A percentile compares a stretch with the other conserved stretches of the same genome.
Conservation (phyloP, 2,888 invertebrate species). For the Dysmachus trigonus region DNA sequence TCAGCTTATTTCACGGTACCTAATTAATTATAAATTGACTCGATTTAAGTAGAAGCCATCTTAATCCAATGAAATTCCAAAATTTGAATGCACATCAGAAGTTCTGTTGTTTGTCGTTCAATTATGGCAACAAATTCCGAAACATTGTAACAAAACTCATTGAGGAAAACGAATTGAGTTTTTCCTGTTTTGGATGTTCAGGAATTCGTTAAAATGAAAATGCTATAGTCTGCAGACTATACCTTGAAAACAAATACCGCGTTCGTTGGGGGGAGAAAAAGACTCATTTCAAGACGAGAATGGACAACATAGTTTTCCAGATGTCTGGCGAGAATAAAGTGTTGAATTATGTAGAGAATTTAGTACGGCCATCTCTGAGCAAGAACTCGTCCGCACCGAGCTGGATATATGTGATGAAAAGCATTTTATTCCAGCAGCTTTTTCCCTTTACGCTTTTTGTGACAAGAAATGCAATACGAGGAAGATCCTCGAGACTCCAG, state of each 20-base stretch:
- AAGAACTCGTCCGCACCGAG: not conserved
- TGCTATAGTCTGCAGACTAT: not conserved
- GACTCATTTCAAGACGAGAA: not conserved
- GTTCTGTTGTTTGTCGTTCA: not conserved
- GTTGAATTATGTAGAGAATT: not conserved
- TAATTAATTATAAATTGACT: not conserved
- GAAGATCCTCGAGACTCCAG: not conserved
- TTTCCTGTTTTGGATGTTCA: not conserved
- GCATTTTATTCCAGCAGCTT: not conserved
- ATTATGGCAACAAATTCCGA: not conserved
- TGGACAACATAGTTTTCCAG: constrained; percentile 6
- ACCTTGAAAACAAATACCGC: not conserved
- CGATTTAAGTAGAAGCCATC: not conserved
- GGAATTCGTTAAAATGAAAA: not conserved
- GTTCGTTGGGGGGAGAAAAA: not conserved
- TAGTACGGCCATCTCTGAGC: not conserved
- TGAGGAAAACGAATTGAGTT: not conserved
- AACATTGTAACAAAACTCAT: not conserved
- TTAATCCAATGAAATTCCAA: not conserved
- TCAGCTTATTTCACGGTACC: not conserved
- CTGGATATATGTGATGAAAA: not conserved
- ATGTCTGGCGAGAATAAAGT: not conserved
- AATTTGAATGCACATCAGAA: not conserved
- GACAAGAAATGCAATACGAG: not conserved
- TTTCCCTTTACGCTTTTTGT: not conserved